These are phyloP conservation scores for Nomada fucata DNA, from an alignment of 2,888 invertebrate genomes.

Conservation along the genomic window DNA sequence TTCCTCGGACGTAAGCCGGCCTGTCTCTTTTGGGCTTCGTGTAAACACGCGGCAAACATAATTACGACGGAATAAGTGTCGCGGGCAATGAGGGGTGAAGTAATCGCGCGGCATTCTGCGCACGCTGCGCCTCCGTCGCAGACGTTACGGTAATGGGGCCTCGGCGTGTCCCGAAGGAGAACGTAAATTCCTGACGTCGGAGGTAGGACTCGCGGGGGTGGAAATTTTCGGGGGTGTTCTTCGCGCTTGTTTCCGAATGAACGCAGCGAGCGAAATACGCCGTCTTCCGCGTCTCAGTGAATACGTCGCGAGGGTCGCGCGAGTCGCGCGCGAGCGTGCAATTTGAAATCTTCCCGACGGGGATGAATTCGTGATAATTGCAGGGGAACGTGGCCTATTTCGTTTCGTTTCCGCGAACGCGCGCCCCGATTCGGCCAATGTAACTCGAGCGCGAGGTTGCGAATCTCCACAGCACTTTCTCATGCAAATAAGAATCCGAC, in stretches of 20 bases:
- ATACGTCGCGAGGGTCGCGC: too few species aligned
- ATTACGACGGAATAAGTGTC: conserved; percentile 58
- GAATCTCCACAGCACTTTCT: conserved; percentile 76
- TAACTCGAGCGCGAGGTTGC: conserved; percentile 72
- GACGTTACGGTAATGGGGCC: background rate
- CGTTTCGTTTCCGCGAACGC: conserved; percentile 24
- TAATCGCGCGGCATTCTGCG: conserved; percentile 22
- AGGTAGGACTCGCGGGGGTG: too few species aligned
- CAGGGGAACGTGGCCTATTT: background rate
- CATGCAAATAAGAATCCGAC: conserved; percentile 76
- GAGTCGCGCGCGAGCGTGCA: too few species aligned
- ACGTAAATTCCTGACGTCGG: background rate
- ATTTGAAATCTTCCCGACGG: background rate
- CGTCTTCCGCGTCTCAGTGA: background rate
- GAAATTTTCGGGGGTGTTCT: too few species aligned
- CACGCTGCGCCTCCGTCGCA: conserved; percentile 8
- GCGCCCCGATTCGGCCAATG: conserved; percentile 15
- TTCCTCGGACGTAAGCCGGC: conserved; percentile 9
- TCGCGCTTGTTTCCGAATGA: too few species aligned
- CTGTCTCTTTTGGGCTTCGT: conserved; percentile 17
- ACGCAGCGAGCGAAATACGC: too few species aligned
- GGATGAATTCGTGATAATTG: background rate
- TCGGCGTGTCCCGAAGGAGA: background rate
- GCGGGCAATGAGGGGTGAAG: conserved; percentile 35
- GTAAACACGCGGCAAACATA: conserved; percentile 59